Conservation (phyloP, 2,888 invertebrate genomes). For the Nymphalis urticae region DNA sequence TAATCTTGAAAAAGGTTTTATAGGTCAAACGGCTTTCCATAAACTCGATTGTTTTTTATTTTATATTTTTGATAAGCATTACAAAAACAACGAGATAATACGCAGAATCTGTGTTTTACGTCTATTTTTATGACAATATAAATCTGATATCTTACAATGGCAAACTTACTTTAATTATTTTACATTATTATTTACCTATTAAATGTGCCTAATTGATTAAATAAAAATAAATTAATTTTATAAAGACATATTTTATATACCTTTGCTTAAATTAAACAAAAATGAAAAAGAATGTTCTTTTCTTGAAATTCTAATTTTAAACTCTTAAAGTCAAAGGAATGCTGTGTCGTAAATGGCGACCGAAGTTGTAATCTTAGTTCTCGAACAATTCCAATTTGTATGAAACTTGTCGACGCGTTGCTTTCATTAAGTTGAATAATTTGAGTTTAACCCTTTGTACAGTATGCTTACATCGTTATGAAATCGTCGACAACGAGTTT, state of each 20-base stretch:
- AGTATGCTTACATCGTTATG: conserved; percentile 19
- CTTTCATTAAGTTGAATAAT: conserved; percentile 20
- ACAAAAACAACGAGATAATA: background rate
- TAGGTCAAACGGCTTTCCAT: conserved; percentile 14
- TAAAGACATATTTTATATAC: background rate
- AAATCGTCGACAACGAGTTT: conserved; percentile 26
- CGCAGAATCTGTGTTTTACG: no score
- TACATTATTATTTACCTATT: no score
- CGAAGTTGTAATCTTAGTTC: conserved; percentile 43
- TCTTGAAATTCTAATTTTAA: conserved; percentile 1
- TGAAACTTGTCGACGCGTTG: conserved; percentile 28
- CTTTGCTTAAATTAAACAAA: background rate
- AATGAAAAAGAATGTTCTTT: background rate
- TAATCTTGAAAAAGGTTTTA: conserved; percentile 13
- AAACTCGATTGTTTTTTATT: conserved; percentile 2
- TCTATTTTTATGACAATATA: no score
- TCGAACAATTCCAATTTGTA: conserved; percentile 63
- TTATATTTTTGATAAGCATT: background rate
- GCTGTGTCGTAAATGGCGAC: conserved; percentile 20
- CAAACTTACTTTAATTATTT: no score
- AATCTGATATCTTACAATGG: no score
- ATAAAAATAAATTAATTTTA: background rate
- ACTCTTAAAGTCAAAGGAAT: conserved; percentile 8
- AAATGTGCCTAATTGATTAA: no score
- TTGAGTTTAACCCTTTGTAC: conserved; percentile 18